phyloP scores from a whole-genome alignment of 2,113 vertebrate species.

The Cercocebus atys region DNA sequence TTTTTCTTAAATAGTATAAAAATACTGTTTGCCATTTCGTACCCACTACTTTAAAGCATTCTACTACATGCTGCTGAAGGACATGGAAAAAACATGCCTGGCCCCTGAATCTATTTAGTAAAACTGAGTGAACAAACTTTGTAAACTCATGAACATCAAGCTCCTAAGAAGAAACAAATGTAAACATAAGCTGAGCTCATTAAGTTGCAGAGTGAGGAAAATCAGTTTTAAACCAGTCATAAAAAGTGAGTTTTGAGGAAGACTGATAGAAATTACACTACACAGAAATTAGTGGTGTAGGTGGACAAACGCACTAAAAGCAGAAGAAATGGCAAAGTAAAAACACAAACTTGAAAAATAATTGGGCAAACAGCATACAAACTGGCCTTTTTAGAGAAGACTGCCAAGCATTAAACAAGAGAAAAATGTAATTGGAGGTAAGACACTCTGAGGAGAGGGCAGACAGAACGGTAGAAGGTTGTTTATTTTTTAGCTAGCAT shows the following conservation, averaged over 20 bases:
- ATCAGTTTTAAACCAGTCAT: slow-evolving; percentile 4
- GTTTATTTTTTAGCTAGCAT: slow-evolving; percentile 1
- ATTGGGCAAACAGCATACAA: not conserved
- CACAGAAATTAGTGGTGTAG: not conserved
- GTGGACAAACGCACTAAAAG: slow-evolving; percentile 10
- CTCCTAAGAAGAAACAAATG: not conserved
- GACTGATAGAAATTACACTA: not conserved
- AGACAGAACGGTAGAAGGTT: not conserved
- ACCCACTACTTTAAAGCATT: not conserved
- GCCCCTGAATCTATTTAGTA: not conserved
- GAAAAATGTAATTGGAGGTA: not conserved
- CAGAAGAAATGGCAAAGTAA: slow-evolving; percentile 19
- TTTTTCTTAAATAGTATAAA: not conserved
- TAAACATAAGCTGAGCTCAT: slow-evolving; percentile 36
- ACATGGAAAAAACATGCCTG: not conserved
- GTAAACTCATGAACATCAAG: not conserved
- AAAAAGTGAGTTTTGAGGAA: slow-evolving; percentile 15
- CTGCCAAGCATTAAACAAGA: not conserved
- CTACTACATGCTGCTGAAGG: not conserved
- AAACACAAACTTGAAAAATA: slow-evolving; percentile 38
- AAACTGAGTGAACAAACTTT: slow-evolving; percentile 11
- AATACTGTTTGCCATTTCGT: not conserved
- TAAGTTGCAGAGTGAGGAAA: not conserved
- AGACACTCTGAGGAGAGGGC: not conserved
- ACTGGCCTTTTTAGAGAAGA: not conserved